Evolutionary conservation across 1,140 invertebrate species (phyloP).

Genomic region (Pseudachorutes palmiensis): DNA sequence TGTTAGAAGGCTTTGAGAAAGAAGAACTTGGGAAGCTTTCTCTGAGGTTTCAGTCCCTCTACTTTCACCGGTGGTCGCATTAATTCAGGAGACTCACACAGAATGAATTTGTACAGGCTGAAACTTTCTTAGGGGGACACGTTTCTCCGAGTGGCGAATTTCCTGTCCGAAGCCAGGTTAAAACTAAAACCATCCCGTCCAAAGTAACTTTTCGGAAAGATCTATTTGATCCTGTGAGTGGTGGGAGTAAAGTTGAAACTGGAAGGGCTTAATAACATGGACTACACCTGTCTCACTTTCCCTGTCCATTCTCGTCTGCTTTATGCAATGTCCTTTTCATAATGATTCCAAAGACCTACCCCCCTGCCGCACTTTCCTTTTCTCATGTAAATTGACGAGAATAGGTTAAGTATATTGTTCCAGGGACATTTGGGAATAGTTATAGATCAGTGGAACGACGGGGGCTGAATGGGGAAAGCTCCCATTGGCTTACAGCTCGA

Average conservation of each 20-base stretch:
- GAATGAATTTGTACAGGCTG: background rate
- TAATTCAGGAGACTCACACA: background rate
- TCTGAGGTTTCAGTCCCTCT: too few relatives aligned
- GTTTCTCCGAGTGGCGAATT: background rate
- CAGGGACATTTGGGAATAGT: background rate
- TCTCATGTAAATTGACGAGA: background rate
- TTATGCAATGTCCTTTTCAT: background rate
- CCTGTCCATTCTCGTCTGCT: background rate
- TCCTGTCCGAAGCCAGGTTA: background rate
- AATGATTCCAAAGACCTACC: background rate
- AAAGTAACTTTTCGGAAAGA: too few relatives aligned
- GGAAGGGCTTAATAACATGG: too few relatives aligned
- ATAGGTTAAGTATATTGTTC: background rate
- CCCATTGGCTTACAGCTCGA: background rate
- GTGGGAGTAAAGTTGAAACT: background rate
- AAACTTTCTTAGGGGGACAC: too few relatives aligned
- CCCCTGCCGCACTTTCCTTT: background rate
- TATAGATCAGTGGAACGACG: background rate
- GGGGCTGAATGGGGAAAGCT: too few relatives aligned
- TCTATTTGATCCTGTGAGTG: background rate
- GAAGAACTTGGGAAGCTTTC: background rate
- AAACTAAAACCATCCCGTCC: too few relatives aligned
- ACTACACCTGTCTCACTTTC: too few relatives aligned
- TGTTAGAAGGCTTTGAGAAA: conserved; percentile 10
- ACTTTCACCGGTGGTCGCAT: background rate